Base-by-base conservation (phyloP, 2,888 invertebrate species). In the Limenitis arthemis region DNA sequence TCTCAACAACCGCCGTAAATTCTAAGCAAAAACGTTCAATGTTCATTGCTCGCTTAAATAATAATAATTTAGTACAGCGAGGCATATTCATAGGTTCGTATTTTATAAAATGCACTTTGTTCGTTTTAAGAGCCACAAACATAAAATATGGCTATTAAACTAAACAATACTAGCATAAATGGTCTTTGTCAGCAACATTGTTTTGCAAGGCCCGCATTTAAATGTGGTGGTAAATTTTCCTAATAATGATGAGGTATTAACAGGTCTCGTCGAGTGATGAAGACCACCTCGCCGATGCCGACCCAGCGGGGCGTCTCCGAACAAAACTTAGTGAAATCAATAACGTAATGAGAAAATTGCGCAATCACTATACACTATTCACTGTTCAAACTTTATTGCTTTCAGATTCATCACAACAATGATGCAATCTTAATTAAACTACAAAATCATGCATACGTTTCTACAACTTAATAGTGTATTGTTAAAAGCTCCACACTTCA, bases 341-440 rank as follows among this genome's bases (percentile, higher is more conserved):
- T 82, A 81, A 76, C 72, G 76, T 80, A 82, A 84, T 84, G 82
- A 82, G 75, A 69, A 70, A 77, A 79, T 82, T 82, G 76, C 82
- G 77, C 78, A 82, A 83, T 68, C 61, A 64, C 66, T 61, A 50
- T 54, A 58, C 53, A 60, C 70, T 72, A 73, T 72, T 74, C 73
- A 70, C 62, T 65, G 65, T 69, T 67, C 58, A 61, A 59, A 54
- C 42, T 63, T 59, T 57, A 63, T 59, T 64, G 61, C 66, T 68
- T 64, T 64, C 62, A 58, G 60, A 66, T 61, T 59, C 56, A 61
- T 58, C 64, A 61, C 57, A 68, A 71, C 69, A 63, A 67, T 65
- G 64, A 60, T 59, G 59, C 54, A 61, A 64, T 59, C 40, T 48
- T 36, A 37, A 47, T 44, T 50, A 55, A 44, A 50, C 37, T 51